These are phyloP conservation scores for Plectropomus leopardus DNA, from an alignment of 2,113 vertebrate genomes.

Conservation along the genomic window DNA sequence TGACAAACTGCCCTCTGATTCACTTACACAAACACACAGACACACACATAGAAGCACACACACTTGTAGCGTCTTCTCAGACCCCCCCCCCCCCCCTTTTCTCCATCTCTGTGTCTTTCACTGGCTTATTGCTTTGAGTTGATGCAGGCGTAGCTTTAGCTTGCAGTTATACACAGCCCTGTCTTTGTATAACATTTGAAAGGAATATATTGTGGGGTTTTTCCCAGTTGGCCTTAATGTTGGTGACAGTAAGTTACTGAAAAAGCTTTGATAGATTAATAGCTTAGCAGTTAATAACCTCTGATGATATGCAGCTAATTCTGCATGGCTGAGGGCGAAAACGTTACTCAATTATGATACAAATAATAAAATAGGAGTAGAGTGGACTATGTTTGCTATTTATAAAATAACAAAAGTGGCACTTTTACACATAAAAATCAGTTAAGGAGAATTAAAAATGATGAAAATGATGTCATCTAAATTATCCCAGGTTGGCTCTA, in stretches of 20 bases:
- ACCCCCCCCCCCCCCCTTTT: neutral
- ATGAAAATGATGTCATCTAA: too few species aligned
- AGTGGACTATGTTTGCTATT: too few species aligned
- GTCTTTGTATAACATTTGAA: conserved; percentile 1
- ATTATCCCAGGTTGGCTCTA: too few species aligned
- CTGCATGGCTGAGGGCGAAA: neutral
- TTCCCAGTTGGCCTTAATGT: neutral
- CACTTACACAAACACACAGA: conserved; percentile 64
- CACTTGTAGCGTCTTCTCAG: conserved; percentile 68
- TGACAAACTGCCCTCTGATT: conserved; percentile 86
- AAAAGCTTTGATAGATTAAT: neutral
- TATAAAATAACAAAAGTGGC: too few species aligned
- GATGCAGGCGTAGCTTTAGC: neutral
- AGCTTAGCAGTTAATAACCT: neutral
- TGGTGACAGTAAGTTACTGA: neutral
- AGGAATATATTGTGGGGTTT: neutral
- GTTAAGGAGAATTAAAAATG: too few species aligned
- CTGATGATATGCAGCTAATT: neutral
- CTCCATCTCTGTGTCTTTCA: neutral
- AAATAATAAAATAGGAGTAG: too few species aligned
- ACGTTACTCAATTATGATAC: too few species aligned
- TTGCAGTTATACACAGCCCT: conserved; percentile 6
- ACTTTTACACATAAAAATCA: too few species aligned
- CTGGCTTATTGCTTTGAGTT: conserved; percentile 38
- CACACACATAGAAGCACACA: conserved; percentile 8